These are phyloP conservation scores for Benitochromis conjunctus DNA, from an alignment of 2,113 vertebrate species.

Conservation along the genomic window DNA sequence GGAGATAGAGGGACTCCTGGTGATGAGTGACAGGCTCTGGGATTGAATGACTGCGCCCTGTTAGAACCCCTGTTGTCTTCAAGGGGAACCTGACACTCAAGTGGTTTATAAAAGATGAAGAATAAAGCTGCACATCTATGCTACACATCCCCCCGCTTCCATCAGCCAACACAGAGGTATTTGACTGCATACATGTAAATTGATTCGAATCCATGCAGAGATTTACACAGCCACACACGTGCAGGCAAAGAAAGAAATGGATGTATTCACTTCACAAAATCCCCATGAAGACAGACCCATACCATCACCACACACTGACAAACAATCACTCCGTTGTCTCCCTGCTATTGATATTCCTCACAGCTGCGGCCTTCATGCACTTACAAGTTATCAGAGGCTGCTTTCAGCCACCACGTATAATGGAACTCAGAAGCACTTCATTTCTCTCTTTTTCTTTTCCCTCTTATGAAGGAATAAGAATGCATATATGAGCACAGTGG, in stretches of 20 bases:
- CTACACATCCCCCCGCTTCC: neutral
- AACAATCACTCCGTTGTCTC: slow-evolving; percentile 40
- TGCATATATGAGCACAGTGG: neutral
- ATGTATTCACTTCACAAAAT: slow-evolving; percentile 5
- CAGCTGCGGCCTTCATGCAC: slow-evolving; percentile 51
- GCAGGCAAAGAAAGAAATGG: neutral
- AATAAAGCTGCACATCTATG: neutral
- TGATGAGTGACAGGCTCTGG: slow-evolving; percentile 53
- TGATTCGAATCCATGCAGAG: neutral
- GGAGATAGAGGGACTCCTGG: slow-evolving; percentile 29
- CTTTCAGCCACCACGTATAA: slow-evolving; percentile 51
- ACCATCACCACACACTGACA: neutral
- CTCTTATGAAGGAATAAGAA: neutral
- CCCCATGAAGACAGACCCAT: neutral
- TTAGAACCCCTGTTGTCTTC: slow-evolving; percentile 41
- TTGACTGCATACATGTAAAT: slow-evolving; percentile 11
- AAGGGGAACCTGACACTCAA: slow-evolving; percentile 1
- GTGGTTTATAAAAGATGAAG: neutral
- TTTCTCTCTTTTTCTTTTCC: neutral
- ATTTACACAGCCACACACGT: neutral
- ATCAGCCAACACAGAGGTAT: neutral
- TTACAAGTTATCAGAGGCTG: slow-evolving; percentile 50
- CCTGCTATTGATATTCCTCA: slow-evolving; percentile 56
- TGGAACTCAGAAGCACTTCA: slow-evolving; percentile 32
- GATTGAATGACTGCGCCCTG: slow-evolving; percentile 28